These are phyloP conservation scores for Hyaena hyaena DNA, from an alignment of 2,113 vertebrate genomes.

Conservation along the genomic window DNA sequence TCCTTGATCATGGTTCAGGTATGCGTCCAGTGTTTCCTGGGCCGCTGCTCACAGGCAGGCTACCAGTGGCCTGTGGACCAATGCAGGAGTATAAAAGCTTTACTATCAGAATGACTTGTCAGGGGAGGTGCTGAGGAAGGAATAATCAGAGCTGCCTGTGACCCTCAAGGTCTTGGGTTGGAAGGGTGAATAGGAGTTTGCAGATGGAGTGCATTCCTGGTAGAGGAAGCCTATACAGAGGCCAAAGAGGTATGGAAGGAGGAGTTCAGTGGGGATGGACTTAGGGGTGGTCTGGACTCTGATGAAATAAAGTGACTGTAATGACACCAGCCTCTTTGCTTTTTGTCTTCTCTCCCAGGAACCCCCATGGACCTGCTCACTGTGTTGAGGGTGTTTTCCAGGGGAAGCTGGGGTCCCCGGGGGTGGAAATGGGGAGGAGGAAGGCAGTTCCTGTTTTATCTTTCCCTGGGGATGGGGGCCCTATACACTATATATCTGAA, in stretches of 20 bases:
- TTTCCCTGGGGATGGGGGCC: neutral
- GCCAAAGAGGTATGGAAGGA: neutral
- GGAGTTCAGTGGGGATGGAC: neutral
- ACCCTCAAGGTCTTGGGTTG: neutral
- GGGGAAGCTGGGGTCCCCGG: neutral
- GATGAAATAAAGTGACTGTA: conserved; percentile 66
- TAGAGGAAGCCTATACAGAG: neutral
- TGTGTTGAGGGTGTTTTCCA: neutral
- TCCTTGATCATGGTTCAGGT: neutral
- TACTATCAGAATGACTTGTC: neutral
- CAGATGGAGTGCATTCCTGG: neutral
- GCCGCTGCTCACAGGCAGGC: neutral
- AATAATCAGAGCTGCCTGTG: neutral
- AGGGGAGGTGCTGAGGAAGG: neutral
- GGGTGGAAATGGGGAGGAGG: neutral
- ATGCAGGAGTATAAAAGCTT: neutral
- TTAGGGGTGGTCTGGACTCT: neutral
- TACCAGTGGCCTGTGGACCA: neutral
- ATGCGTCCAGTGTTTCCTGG: neutral
- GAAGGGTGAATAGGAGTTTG: neutral
- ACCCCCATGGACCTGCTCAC: neutral
- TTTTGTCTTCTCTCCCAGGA: conserved; percentile 1
- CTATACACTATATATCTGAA: neutral
- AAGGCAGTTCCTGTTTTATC: neutral
- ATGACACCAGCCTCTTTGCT: neutral